Evolutionary conservation across 2,113 vertebrate genomes (phyloP), one percentile per base, ranked within the genome.

Genomic region (Tetrax tetrax): DNA sequence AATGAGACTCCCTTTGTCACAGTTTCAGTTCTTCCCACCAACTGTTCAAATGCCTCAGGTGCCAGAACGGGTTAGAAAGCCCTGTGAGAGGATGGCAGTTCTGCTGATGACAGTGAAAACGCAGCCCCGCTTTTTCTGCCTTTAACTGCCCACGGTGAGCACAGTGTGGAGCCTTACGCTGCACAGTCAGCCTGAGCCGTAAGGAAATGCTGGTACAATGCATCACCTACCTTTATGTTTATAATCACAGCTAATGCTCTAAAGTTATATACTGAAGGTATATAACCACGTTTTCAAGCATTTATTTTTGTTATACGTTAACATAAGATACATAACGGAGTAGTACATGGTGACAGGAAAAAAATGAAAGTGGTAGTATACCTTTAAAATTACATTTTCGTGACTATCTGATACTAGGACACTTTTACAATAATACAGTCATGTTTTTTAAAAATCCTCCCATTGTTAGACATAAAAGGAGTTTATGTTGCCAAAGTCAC

Each of bases 61-160:
- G 96, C 96, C 95, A 91, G 96, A 90, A 97, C n/a, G 87, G 95
- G 98, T 97, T 97, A 98, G 96, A 92, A 94, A 68, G 31, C 91
- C 87, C 92, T 63, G 72, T 87, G 97, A 95, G 96, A 88, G 95
- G 80, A 75, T 98, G 98, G 97, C 98, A 97, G 97, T 97, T 98
- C 91, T 97, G 96, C 97, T 98, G 98, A 98, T 89, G 89, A 37
- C 38, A 93, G 96, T 70, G 25, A 85, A 94, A 95, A 97, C 92
- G 87, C 92, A 59, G 60, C 45, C 17, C 90, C 37, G 14, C 94
- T 96, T 94, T 92, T 96, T 97, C 87, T 96, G 88, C 96, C 87
- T 95, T 95, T 95, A 92, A 89, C 91, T 94, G 96, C 98, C 96
- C 79, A 33, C 7, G 1, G 75, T 6, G n/a, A 87, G 59, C 92